A percentile compares a stretch with the other conserved stretches of the same genome.
Conservation (phyloP, 2,797 vertebrate genomes). For the Jordanella pulchra region DNA sequence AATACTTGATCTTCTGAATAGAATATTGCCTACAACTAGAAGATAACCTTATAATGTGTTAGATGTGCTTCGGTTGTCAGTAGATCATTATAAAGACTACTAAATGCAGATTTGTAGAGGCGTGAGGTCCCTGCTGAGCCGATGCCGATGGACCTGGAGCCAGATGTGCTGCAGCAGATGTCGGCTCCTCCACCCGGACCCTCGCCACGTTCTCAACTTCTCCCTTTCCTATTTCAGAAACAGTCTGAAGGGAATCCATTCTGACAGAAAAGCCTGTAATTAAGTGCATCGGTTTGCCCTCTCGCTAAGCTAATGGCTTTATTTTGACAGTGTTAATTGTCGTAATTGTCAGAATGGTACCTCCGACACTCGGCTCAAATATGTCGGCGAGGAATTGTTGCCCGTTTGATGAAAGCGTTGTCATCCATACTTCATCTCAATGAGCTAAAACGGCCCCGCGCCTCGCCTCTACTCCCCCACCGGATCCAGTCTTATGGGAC, state of each 20-base stretch:
- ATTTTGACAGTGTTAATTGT: constrained; percentile 86
- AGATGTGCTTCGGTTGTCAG: neutral
- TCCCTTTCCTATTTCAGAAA: constrained; percentile 28
- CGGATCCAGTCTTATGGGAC: constrained; percentile 67
- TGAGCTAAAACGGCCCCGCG: constrained; percentile 66
- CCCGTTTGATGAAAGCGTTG: constrained; percentile 76
- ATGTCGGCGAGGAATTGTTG: constrained; percentile 69
- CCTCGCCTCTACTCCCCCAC: constrained; percentile 54
- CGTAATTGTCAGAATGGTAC: constrained; percentile 82
- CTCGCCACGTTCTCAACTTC: constrained; percentile 25
- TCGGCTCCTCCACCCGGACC: constrained; percentile 35
- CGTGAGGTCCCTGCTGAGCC: neutral
- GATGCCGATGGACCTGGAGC: constrained; percentile 39
- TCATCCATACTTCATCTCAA: constrained; percentile 78
- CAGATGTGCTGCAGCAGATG: constrained; percentile 52
- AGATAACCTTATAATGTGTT: neutral
- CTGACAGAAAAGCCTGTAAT: constrained; percentile 78
- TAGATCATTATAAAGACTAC: no score
- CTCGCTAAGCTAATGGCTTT: constrained; percentile 77
- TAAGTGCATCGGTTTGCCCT: constrained; percentile 75
- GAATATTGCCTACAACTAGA: neutral
- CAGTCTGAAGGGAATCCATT: constrained; percentile 71
- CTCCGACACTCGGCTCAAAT: constrained; percentile 74
- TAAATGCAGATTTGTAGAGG: no score
- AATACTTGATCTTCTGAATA: neutral